These are phyloP conservation scores for Camponotus pennsylvanicus DNA, from an alignment of 1,140 invertebrate genomes.

Conservation along the genomic window DNA sequence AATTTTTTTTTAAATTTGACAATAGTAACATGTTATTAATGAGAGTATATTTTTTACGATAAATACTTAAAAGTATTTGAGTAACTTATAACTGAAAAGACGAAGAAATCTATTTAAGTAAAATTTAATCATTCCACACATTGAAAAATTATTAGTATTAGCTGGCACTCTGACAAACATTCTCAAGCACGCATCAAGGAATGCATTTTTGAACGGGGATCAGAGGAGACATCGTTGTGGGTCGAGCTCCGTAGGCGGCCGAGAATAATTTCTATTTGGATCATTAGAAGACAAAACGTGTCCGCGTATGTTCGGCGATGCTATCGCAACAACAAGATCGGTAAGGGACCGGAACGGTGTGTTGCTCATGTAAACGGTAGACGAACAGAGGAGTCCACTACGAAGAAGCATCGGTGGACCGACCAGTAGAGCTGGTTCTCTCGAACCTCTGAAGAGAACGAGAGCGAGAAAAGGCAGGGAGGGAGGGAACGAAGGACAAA, in stretches of 20 bases:
- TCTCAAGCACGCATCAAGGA: not conserved
- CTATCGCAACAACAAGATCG: slow-evolving; percentile 73
- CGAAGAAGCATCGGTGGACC: slow-evolving; percentile 59
- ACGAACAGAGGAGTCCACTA: slow-evolving; percentile 58
- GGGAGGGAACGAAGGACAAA: not conserved
- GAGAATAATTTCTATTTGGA: slow-evolving; percentile 80
- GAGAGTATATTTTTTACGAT: no score
- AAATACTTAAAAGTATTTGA: not conserved
- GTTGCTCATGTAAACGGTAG: slow-evolving; percentile 77
- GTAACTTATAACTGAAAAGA: not conserved
- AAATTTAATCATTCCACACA: not conserved
- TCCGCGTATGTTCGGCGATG: slow-evolving; percentile 75
- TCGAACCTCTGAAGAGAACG: slow-evolving; percentile 56
- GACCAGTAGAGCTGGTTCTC: slow-evolving; percentile 76
- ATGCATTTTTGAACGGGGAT: not conserved
- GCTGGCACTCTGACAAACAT: not conserved
- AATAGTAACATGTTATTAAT: no score
- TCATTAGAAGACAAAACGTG: slow-evolving; percentile 82
- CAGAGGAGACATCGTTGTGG: slow-evolving; percentile 42
- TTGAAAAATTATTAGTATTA: not conserved
- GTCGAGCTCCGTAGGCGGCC: slow-evolving; percentile 64
- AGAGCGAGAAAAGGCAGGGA: slow-evolving; percentile 17
- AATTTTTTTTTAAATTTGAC: no score
- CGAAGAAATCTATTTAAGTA: not conserved
- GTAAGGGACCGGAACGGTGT: slow-evolving; percentile 66